Conservation (phyloP, 2,113 vertebrate species). For the Mandrillus leucophaeus region DNA sequence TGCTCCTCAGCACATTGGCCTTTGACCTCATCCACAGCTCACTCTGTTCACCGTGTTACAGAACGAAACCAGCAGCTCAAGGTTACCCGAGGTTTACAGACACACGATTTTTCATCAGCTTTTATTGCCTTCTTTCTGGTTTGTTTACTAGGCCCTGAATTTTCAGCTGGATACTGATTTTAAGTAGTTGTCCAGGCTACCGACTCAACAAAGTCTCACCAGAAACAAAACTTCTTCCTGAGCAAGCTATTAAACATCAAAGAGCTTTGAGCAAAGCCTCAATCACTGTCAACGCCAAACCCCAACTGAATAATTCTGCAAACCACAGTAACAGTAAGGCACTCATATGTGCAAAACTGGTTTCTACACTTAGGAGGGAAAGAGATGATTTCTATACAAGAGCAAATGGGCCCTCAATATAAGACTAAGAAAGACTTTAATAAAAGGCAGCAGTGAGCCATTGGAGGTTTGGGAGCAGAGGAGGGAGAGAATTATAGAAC, state of each 20-base stretch:
- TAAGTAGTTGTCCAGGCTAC: not conserved
- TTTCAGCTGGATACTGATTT: not conserved
- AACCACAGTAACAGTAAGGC: not conserved
- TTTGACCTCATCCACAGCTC: conserved; percentile 43
- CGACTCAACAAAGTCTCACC: not conserved
- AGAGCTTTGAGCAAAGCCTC: not conserved
- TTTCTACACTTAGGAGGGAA: not conserved
- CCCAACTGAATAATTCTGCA: not conserved
- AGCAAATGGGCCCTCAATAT: not conserved
- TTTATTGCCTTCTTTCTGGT: not conserved
- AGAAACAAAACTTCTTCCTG: not conserved
- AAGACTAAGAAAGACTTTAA: not conserved
- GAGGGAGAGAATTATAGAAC: not conserved
- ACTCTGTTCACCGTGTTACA: not conserved
- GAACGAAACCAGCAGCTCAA: not conserved
- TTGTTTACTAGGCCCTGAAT: not conserved
- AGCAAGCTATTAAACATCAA: not conserved
- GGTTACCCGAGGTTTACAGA: not conserved
- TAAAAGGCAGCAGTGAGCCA: not conserved
- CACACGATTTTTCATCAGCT: not conserved
- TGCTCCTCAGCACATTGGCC: not conserved
- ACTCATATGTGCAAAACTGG: not conserved
- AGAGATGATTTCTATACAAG: not conserved
- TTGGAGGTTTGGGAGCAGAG: not conserved
- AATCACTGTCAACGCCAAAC: not conserved